These are phyloP conservation scores for Ctenopoma kingsleyae DNA, from an alignment of 2,797 vertebrate genomes.

Conservation along the genomic window DNA sequence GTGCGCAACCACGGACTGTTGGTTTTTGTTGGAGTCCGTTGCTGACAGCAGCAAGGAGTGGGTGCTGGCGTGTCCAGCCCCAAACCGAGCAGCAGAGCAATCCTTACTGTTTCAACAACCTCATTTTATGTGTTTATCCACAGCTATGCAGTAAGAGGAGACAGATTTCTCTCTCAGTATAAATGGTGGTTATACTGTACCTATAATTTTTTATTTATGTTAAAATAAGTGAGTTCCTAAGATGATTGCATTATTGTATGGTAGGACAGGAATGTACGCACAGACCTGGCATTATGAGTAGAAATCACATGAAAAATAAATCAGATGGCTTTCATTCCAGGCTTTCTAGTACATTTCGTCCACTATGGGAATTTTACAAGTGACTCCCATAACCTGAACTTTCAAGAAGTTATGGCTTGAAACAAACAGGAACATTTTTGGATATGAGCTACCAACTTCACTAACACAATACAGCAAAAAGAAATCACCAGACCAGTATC, in stretches of 20 bases:
- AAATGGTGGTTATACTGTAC: not conserved
- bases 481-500: no score
- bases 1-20: not conserved
- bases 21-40: slow-evolving; percentile 1
- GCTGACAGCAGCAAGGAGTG: slow-evolving; percentile 1
- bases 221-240: no score
- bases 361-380: no score
- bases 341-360: no score
- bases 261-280: no score
- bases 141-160: not conserved
- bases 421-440: no score
- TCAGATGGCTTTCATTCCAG: no score
- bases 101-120: slow-evolving; percentile 2
- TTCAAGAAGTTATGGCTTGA: no score
- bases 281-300: no score
- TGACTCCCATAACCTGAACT: no score
- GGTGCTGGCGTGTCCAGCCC: not conserved
- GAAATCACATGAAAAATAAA: no score
- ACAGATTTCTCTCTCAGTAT: not conserved
- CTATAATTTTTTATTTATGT: not conserved
- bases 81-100: slow-evolving; percentile 7
- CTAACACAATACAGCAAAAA: not conserved
- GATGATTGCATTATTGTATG: no score
- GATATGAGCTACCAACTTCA: not conserved
- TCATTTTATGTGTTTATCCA: not conserved